These are phyloP conservation scores for Colletes gigas DNA, from an alignment of 1,140 invertebrate species.

Conservation along the genomic window DNA sequence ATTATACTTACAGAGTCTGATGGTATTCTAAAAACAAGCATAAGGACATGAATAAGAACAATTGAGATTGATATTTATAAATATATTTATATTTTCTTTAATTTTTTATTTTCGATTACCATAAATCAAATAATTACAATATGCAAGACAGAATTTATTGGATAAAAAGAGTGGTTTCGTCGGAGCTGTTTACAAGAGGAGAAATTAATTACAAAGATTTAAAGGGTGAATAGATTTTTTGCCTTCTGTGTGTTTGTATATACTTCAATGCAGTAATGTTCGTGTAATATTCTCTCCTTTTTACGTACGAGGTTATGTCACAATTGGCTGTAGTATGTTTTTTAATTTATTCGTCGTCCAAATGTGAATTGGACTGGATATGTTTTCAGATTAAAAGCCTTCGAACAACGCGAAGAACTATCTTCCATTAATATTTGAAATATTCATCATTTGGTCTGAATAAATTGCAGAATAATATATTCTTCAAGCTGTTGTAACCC, in stretches of 20 bases:
- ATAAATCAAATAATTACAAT: slow-evolving; percentile 48
- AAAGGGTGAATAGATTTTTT: slow-evolving; percentile 21
- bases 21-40: background rate
- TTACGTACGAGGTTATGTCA: background rate
- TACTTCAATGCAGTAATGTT: background rate
- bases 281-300: background rate
- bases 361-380: background rate
- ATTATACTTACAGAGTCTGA: background rate
- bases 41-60: background rate
- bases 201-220: slow-evolving; percentile 45
- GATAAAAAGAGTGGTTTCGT: slow-evolving; percentile 36
- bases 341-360: background rate
- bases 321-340: too few species aligned
- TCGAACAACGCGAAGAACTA: background rate
- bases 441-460: too few species aligned
- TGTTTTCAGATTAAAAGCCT: background rate
- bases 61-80: slow-evolving; percentile 7
- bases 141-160: slow-evolving; percentile 40
- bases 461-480: too few species aligned
- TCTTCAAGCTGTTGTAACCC: too few species aligned
- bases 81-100: slow-evolving; percentile 28
- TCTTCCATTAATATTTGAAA: background rate
- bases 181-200: slow-evolving; percentile 30
- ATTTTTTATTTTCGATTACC: slow-evolving; percentile 22
- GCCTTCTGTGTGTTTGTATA: background rate